Evolutionary conservation across 2,888 invertebrate species (phyloP), one percentile per base, ranked within the genome.

Genomic region (Terebella lapidaria): DNA sequence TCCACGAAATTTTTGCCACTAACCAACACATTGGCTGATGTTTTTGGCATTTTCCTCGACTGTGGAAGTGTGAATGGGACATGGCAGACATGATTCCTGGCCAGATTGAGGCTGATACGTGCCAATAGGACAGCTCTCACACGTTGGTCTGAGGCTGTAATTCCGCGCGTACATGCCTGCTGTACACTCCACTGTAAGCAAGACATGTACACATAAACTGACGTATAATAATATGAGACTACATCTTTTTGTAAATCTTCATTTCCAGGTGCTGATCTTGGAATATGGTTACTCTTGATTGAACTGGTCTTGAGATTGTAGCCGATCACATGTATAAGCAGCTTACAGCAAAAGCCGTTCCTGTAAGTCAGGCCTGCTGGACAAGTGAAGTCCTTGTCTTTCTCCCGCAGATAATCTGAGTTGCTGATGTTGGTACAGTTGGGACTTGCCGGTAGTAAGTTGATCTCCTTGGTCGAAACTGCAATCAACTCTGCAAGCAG

Each of bases 111-210:
- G 68, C 60, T 74, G 73, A 60, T 71, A 78, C 10, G 62, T 67
- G 3, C 77, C 78, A 24, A 60, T 47, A 5, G 74, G 70, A 64
- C 79, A 79, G n/a, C 58, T 56, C 45, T 61, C 18, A 56, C 71
- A 71, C 30, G 52, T 28, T n/a, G n/a, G n/a, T n/a, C n/a, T n/a
- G 18, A 58, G 52, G 18, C 18, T n/a, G 3, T 52, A 58, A 1
- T 58, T n/a, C 30, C 62, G 57, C 52, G 65, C 65, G 53, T 67
- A 68, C 24, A 60, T 65, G n/a, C 71, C 71, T 5, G 63, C 56
- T 18, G 64, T 63, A 54, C 71, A 71, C 28, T 59, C 62, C 53
- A 71, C 71, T 70, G n/a, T n/a, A n/a, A n/a, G n/a, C n/a, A n/a
- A n/a, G n/a, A n/a, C n/a, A n/a, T n/a, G n/a, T n/a, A n/a, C n/a